These are phyloP conservation scores for Orius laevigatus DNA, from an alignment of 1,140 invertebrate species.

Conservation along the genomic window DNA sequence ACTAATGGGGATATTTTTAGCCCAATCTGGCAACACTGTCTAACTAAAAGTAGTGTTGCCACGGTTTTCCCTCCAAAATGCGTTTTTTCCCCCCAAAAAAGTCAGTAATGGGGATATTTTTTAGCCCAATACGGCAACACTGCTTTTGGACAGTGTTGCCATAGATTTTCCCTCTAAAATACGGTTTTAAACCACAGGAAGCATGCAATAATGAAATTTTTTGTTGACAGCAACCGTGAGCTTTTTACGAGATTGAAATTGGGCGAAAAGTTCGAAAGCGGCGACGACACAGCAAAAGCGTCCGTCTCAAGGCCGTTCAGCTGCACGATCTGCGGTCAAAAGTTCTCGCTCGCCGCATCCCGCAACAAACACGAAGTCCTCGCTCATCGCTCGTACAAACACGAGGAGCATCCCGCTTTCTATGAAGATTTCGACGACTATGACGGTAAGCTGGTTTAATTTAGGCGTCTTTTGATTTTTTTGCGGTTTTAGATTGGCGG, in stretches of 20 bases:
- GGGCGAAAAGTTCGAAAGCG: too few relatives aligned
- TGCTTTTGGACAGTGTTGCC: background rate
- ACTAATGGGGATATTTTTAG: too few relatives aligned
- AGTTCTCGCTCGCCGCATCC: conserved; percentile 8
- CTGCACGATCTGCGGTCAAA: conserved; percentile 10
- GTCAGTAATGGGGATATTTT: background rate
- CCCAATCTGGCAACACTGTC: background rate
- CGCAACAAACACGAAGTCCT: conserved; percentile 11
- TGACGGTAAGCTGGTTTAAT: background rate
- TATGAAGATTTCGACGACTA: background rate
- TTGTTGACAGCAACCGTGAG: too few relatives aligned
- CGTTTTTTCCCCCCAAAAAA: background rate
- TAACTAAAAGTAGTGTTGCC: too few relatives aligned
- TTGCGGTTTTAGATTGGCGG: conserved; percentile 15
- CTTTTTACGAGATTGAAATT: too few relatives aligned
- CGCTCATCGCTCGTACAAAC: conserved; percentile 5
- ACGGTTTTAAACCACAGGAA: too few relatives aligned
- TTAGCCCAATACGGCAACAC: too few relatives aligned
- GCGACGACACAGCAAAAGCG: too few relatives aligned
- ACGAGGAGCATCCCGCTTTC: background rate
- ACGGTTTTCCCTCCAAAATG: background rate
- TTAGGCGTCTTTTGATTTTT: too few relatives aligned
- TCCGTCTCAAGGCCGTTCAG: background rate
- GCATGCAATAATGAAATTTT: too few relatives aligned
- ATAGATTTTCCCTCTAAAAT: conserved; percentile 5